Evolutionary conservation across 2,797 vertebrate genomes (phyloP).

Genomic region (Gymnothorax reevesii): DNA sequence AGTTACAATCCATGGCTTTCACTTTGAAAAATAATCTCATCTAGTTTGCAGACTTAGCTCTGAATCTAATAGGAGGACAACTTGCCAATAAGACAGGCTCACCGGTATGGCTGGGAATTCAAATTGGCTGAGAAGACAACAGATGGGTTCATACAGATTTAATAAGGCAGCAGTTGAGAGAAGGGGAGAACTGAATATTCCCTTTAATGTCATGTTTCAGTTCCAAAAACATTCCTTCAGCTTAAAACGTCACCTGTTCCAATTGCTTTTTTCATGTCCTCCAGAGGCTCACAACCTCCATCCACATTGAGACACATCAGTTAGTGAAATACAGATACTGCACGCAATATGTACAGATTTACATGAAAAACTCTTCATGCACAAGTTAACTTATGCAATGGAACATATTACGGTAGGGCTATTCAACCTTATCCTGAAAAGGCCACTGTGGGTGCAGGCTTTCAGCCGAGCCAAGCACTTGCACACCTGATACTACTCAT

Average conservation of each 20-base stretch:
- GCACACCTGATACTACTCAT: too few species aligned
- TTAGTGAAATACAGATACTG: neutral
- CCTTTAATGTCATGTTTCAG: slow-evolving; percentile 6
- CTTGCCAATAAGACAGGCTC: neutral
- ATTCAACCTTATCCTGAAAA: too few species aligned
- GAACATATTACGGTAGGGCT: neutral
- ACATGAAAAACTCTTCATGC: neutral
- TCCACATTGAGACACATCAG: neutral
- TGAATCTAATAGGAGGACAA: neutral
- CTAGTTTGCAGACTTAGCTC: neutral
- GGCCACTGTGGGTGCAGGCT: too few species aligned
- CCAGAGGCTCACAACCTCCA: neutral
- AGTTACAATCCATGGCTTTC: neutral
- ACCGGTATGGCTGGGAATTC: neutral
- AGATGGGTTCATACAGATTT: neutral
- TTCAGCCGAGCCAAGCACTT: too few species aligned
- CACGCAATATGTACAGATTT: neutral
- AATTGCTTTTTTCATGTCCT: neutral
- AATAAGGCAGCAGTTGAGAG: neutral
- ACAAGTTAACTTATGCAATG: neutral
- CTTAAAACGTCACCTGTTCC: neutral
- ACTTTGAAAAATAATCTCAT: neutral
- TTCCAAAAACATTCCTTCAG: neutral
- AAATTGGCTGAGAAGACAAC: neutral
- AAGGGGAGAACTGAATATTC: neutral